These are phyloP conservation scores for Drosophila suzukii DNA, from an alignment of 1,140 invertebrate genomes.

Conservation along the genomic window DNA sequence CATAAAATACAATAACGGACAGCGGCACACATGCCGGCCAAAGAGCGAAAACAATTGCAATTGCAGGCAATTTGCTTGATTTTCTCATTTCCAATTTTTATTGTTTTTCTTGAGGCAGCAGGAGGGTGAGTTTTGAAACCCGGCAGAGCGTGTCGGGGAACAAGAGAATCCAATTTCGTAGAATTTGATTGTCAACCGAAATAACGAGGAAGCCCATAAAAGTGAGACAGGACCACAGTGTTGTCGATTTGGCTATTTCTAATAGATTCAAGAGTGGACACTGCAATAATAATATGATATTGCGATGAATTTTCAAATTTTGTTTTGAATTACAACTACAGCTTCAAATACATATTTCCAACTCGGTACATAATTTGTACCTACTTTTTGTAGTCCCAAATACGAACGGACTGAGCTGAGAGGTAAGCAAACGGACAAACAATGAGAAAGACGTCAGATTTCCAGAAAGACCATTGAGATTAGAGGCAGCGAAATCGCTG, in stretches of 20 bases:
- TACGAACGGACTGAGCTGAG: not conserved
- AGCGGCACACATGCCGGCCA: constrained; percentile 55
- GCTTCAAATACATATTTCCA: too few species aligned
- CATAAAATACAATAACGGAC: constrained; percentile 41
- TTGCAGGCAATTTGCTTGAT: constrained; percentile 62
- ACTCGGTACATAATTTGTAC: not conserved
- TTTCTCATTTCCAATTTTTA: constrained; percentile 34
- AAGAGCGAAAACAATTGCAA: constrained; percentile 60
- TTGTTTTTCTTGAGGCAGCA: constrained; percentile 42
- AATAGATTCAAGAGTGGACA: too few species aligned
- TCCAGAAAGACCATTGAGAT: constrained; percentile 63
- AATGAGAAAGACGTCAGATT: constrained; percentile 46
- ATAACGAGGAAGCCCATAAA: constrained; percentile 63
- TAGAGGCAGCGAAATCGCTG: constrained; percentile 60
- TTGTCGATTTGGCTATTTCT: constrained; percentile 1
- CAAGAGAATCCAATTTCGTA: constrained; percentile 78
- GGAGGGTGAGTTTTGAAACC: constrained; percentile 24
- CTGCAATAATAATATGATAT: too few species aligned
- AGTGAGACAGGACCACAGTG: constrained; percentile 13
- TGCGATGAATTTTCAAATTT: too few species aligned
- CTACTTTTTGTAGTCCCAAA: not conserved
- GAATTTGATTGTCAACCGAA: constrained; percentile 79
- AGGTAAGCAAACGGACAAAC: constrained; percentile 7
- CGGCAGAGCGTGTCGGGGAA: constrained; percentile 47
- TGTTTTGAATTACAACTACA: too few species aligned